Conservation (phyloP, 2,888 invertebrate species). For the Eurytoma californica region DNA sequence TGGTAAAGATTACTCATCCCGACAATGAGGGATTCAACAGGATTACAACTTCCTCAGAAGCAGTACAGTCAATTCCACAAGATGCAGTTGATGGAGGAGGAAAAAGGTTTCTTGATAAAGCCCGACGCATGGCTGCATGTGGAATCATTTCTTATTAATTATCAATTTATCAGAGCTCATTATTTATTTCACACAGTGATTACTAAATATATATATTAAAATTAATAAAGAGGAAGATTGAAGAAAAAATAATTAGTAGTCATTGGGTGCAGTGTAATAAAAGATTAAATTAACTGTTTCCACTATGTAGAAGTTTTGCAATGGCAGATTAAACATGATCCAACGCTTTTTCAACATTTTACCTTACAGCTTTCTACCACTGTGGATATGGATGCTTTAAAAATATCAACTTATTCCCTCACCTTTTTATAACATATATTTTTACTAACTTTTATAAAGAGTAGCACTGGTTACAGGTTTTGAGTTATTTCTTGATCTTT, state of each 20-base stretch:
- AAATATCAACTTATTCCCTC: background rate
- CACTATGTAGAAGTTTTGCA: conserved; percentile 22
- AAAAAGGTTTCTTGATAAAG: conserved; percentile 70
- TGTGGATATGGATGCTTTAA: conserved; percentile 55
- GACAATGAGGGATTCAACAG: conserved; percentile 75
- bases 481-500: background rate
- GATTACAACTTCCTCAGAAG: conserved; percentile 65
- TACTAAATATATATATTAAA: background rate
- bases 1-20: conserved; percentile 84
- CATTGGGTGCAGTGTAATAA: background rate
- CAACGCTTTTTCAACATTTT: conserved; percentile 43
- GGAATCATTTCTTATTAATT: conserved; percentile 37
- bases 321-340: conserved; percentile 1
- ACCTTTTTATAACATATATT: conserved; percentile 17
- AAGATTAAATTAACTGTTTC: conserved; percentile 13
- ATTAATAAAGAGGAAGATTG: too few species aligned
- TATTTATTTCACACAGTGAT: conserved; percentile 13
- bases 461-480: conserved; percentile 24
- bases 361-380: conserved; percentile 55
- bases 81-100: conserved; percentile 69
- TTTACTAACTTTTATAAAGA: conserved; percentile 29
- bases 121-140: conserved; percentile 66
- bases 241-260: background rate
- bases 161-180: conserved; percentile 5
- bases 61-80: conserved; percentile 65